phyloP scores from a whole-genome alignment of 2,797 vertebrate species.

The Eidolon dupreanum region DNA sequence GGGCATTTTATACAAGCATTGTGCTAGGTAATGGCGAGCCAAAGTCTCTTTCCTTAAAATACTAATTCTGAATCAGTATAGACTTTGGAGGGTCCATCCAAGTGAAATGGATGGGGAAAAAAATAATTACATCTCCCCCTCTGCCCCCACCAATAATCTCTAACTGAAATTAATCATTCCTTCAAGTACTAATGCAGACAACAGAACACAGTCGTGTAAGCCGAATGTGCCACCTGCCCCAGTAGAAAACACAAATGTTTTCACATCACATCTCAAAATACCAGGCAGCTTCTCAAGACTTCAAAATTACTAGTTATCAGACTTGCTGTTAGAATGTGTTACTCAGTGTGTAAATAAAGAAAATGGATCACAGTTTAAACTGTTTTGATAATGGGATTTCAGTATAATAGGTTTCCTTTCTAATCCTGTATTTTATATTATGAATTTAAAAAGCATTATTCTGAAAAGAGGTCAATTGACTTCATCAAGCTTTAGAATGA shows the following conservation, averaged over 20 bases:
- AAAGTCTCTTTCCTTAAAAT: background rate
- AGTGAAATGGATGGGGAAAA: background rate
- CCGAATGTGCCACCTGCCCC: background rate
- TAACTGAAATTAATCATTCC: background rate
- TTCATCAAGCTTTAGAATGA: background rate
- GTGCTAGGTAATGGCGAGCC: background rate
- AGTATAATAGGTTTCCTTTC: background rate
- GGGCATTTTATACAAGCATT: background rate
- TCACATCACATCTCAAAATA: background rate
- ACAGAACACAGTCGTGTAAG: background rate
- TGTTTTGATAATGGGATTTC: background rate
- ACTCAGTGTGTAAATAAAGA: background rate
- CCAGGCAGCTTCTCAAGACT: background rate
- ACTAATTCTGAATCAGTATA: background rate
- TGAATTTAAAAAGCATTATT: background rate
- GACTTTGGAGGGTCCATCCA: background rate
- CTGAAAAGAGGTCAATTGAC: background rate
- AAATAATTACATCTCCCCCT: background rate
- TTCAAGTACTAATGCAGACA: background rate
- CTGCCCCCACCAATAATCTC: background rate
- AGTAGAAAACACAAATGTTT: background rate
- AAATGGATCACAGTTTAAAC: background rate
- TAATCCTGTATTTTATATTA: background rate
- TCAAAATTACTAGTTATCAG: background rate
- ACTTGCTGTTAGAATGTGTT: background rate